Evolutionary conservation across 2,888 invertebrate species (phyloP).

Genomic region (Philereme vetulata): DNA sequence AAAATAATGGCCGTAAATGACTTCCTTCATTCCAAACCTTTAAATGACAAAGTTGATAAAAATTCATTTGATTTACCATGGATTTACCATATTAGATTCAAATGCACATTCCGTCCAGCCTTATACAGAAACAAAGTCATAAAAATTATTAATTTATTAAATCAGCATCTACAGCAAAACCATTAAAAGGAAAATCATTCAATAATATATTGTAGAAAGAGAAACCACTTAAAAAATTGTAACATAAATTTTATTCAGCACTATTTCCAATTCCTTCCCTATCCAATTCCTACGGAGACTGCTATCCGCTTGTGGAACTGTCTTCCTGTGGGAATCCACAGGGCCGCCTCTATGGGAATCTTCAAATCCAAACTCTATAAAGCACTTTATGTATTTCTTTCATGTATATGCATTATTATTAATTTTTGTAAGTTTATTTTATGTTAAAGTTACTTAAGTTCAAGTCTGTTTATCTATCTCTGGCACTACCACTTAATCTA

Average conservation of each 20-base stretch:
- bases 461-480: too few species aligned
- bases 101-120: slow-evolving; percentile 18
- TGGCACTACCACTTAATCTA: too few species aligned
- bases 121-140: slow-evolving; percentile 19
- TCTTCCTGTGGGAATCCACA: too few species aligned
- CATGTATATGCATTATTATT: too few species aligned
- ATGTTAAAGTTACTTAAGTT: too few species aligned
- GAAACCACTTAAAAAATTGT: background rate
- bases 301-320: too few species aligned
- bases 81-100: slow-evolving; percentile 27
- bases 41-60: slow-evolving; percentile 19
- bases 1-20: slow-evolving; percentile 14
- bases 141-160: background rate
- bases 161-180: slow-evolving; percentile 3
- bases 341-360: too few species aligned
- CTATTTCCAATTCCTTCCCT: background rate
- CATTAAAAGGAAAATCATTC: background rate
- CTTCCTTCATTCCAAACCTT: slow-evolving; percentile 28
- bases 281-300: too few species aligned
- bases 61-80: slow-evolving; percentile 16
- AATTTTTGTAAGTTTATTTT: too few species aligned
- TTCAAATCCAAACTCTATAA: too few species aligned
- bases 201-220: background rate
- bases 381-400: too few species aligned
- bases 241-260: background rate